Evolutionary conservation across 2,888 invertebrate genomes (phyloP).

Genomic region (Chymomyza fuscimana): DNA sequence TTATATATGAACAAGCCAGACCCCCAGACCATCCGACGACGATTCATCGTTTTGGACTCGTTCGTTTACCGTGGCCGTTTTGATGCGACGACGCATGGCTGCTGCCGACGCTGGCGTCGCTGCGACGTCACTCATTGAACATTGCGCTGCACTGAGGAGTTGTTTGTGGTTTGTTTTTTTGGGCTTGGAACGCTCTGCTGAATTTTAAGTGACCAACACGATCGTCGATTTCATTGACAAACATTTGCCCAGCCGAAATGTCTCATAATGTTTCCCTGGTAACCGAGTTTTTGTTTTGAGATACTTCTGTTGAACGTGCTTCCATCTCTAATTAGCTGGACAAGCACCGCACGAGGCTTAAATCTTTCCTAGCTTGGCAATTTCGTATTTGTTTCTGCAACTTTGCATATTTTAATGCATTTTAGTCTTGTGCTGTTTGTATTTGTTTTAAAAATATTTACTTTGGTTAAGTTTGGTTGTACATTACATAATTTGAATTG

Average conservation of each 20-base stretch:
- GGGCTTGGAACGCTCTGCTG: slow-evolving; percentile 44
- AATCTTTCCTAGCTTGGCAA: slow-evolving; percentile 6
- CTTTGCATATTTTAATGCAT: slow-evolving; percentile 67
- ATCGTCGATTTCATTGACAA: slow-evolving; percentile 44
- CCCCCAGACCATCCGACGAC: slow-evolving; percentile 1
- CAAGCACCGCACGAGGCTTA: slow-evolving; percentile 39
- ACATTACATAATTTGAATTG: slow-evolving; percentile 51
- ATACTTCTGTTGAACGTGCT: not conserved
- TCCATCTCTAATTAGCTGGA: slow-evolving; percentile 54
- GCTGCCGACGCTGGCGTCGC: slow-evolving; percentile 2
- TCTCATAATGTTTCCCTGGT: slow-evolving; percentile 1
- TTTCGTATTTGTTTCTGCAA: slow-evolving; percentile 15
- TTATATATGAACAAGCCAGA: slow-evolving; percentile 70
- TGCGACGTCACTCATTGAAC: not conserved
- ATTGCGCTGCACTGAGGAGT: not conserved
- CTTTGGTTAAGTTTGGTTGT: slow-evolving; percentile 29
- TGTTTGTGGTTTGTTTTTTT: slow-evolving; percentile 9
- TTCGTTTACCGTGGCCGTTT: not conserved
- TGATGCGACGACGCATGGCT: not conserved
- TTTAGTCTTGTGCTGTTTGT: slow-evolving; percentile 35
- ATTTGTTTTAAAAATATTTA: slow-evolving; percentile 27
- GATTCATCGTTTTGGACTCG: not conserved
- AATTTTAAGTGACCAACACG: slow-evolving; percentile 58
- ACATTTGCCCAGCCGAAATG: slow-evolving; percentile 25
- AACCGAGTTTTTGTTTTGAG: not conserved